Conservation (phyloP, 2,113 vertebrate species). For the Prunella fulvescens region DNA sequence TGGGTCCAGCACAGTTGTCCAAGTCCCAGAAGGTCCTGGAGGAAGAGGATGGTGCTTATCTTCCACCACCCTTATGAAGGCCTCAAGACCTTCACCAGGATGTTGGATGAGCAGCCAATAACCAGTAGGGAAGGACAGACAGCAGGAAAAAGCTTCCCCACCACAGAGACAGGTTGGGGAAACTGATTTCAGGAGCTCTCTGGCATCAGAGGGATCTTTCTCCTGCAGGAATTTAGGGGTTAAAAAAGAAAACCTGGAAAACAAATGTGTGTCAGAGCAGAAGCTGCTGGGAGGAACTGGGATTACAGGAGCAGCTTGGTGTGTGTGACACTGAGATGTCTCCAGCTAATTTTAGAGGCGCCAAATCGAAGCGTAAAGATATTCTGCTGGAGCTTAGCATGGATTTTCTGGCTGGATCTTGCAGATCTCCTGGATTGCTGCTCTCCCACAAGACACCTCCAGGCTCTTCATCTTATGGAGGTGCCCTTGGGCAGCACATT, state of each 20-base stretch:
- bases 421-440: background rate
- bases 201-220: background rate
- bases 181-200: background rate
- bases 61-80: rapidly evolving
- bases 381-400: background rate
- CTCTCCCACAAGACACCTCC: background rate
- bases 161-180: rapidly evolving
- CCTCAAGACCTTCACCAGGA: background rate
- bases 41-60: background rate
- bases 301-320: slow-evolving; percentile 42
- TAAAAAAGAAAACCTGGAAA: background rate
- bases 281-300: slow-evolving; percentile 19
- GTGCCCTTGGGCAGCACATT: background rate
- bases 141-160: background rate
- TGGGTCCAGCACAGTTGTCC: slow-evolving; percentile 79
- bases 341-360: slow-evolving; percentile 23
- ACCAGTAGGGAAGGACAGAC: background rate
- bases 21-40: slow-evolving; percentile 67
- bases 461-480: background rate
- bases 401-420: slow-evolving; percentile 1
- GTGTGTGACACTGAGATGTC: slow-evolving; percentile 22
- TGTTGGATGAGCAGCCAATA: background rate
- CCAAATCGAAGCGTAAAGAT: background rate
- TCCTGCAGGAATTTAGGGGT: background rate
- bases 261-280: slow-evolving; percentile 36